Evolutionary conservation across 2,888 invertebrate species (phyloP).

Genomic region (Flexamia atlantica): DNA sequence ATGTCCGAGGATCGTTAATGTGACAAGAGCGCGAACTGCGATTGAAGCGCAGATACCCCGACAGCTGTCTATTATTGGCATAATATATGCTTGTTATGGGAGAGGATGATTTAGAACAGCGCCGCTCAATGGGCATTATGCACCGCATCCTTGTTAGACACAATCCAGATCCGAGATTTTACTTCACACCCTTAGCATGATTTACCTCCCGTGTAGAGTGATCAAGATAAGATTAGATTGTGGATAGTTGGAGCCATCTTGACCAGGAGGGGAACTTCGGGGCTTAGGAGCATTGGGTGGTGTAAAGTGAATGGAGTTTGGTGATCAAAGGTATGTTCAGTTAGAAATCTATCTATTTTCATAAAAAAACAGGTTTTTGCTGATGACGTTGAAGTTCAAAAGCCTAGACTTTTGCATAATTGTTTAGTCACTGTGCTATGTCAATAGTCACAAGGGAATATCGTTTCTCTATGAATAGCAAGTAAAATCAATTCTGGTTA

Average conservation of each 20-base stretch:
- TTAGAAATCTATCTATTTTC: no score
- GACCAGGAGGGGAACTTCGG: no score
- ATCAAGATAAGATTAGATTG: constrained; percentile 25
- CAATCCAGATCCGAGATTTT: constrained; percentile 56
- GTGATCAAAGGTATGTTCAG: no score
- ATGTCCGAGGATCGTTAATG: constrained; percentile 42
- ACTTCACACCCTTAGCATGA: constrained; percentile 57
- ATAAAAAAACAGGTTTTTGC: no score
- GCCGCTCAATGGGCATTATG: constrained; percentile 12
- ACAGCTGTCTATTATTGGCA: constrained; percentile 57
- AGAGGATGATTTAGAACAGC: constrained; percentile 27
- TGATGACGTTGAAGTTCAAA: no score
- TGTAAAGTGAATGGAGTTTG: no score
- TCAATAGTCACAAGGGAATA: no score
- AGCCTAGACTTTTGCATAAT: no score
- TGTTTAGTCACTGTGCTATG: no score
- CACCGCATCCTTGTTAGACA: constrained; percentile 41
- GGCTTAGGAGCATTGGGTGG: no score
- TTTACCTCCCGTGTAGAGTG: constrained; percentile 32
- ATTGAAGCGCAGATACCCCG: constrained; percentile 47
- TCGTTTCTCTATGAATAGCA: no score
- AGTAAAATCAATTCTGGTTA: no score
- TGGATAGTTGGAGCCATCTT: not conserved
- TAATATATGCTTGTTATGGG: constrained; percentile 55
- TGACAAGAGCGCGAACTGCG: constrained; percentile 50